These are phyloP conservation scores for Pygoscelis adeliae DNA, from an alignment of 2,113 vertebrate genomes.

Conservation along the genomic window DNA sequence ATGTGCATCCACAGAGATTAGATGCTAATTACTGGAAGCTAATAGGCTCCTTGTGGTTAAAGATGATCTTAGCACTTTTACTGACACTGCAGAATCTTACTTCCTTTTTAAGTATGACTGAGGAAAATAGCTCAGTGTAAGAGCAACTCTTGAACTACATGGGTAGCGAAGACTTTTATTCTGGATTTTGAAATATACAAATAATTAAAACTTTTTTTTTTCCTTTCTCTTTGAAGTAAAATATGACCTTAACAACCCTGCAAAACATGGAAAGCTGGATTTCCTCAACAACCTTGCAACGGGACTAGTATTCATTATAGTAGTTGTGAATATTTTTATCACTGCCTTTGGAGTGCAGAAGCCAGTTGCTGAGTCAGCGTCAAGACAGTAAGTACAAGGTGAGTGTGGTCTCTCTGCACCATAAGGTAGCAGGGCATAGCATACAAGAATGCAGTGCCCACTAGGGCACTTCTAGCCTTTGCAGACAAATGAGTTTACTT, in stretches of 20 bases:
- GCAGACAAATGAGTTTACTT: not conserved
- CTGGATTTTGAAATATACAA: not conserved
- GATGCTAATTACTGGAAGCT: conserved; percentile 6
- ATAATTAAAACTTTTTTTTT: not conserved
- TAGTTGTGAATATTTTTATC: conserved; percentile 95
- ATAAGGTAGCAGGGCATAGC: fast-evolving
- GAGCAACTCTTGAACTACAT: not conserved
- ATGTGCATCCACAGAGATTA: conserved; percentile 15
- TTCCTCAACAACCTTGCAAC: conserved; percentile 90
- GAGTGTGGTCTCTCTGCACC: not conserved
- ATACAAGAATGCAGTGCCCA: too few relatives aligned
- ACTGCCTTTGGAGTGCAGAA: conserved; percentile 95
- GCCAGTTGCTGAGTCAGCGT: conserved; percentile 36
- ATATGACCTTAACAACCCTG: conserved; percentile 91
- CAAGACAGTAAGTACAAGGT: conserved; percentile 61
- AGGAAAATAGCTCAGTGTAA: not conserved
- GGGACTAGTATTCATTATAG: conserved; percentile 91
- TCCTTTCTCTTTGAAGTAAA: conserved; percentile 82
- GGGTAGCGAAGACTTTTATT: not conserved
- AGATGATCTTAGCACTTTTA: not conserved
- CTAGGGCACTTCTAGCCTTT: not conserved
- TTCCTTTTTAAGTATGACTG: not conserved
- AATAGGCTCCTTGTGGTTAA: not conserved
- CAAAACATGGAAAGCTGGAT: conserved; percentile 87
- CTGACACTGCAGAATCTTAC: conserved; percentile 9